Conservation (phyloP, 2,797 vertebrate genomes). For the Pangasius krempfi region DNA sequence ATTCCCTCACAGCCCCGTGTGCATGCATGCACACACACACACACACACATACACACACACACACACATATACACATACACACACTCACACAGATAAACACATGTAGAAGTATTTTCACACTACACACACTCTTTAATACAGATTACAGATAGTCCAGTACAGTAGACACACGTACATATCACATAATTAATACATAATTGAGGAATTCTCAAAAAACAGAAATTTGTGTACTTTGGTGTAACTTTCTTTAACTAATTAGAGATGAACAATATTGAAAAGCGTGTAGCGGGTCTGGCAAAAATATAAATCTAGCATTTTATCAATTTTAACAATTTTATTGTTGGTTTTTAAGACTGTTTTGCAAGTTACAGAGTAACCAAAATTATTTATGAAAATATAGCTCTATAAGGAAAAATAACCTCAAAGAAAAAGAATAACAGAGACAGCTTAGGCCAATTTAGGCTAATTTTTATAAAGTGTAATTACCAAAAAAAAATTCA, state of each 20-base stretch:
- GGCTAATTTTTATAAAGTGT: not conserved
- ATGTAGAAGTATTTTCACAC: slow-evolving; percentile 1
- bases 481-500: not conserved
- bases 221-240: not conserved
- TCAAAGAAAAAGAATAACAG: not conserved
- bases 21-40: too few relatives aligned
- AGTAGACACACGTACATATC: not conserved
- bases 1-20: slow-evolving; percentile 4
- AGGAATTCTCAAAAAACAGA: not conserved
- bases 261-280: not conserved
- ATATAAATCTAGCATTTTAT: not conserved
- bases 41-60: not conserved
- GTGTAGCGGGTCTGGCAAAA: not conserved
- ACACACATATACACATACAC: slow-evolving; percentile 16
- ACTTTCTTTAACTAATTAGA: not conserved
- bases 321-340: not conserved
- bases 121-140: not conserved
- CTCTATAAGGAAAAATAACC: not conserved
- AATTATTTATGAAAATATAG: not conserved
- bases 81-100: slow-evolving; percentile 29
- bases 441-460: not conserved
- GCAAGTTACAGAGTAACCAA: not conserved
- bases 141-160: too few relatives aligned
- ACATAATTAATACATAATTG: not conserved
- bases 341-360: not conserved